These are phyloP conservation scores for Halocynthia aurantium DNA, from an alignment of 23 tunicate genomes.

Conservation along the genomic window DNA sequence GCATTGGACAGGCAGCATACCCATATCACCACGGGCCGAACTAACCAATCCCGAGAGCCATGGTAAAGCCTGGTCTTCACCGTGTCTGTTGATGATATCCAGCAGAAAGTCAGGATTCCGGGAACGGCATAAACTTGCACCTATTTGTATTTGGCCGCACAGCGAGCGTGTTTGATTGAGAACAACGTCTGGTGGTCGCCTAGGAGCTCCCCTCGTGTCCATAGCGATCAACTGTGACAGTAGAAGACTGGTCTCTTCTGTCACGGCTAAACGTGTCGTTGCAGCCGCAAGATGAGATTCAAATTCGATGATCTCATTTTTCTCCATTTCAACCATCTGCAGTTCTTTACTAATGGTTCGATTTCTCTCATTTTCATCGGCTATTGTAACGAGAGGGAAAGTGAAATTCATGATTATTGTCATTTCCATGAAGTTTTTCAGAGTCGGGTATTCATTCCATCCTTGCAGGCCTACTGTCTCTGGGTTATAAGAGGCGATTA, in stretches of 20 bases:
- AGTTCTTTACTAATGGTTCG: constrained; percentile 69
- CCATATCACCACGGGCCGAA: constrained; percentile 59
- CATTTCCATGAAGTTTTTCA: constrained; percentile 91
- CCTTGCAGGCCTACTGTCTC: constrained; percentile 68
- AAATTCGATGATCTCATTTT: constrained; percentile 73
- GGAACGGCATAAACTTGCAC: constrained; percentile 61
- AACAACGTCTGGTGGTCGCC: constrained; percentile 78
- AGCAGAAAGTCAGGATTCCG: constrained; percentile 80
- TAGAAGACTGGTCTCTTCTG: constrained; percentile 60
- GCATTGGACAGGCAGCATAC: constrained; percentile 72
- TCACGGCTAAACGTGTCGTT: constrained; percentile 58
- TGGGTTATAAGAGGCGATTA: constrained; percentile 48
- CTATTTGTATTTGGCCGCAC: constrained; percentile 49
- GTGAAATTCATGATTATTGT: constrained; percentile 54
- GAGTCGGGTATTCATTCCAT: constrained; percentile 70
- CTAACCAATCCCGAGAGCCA: constrained; percentile 85
- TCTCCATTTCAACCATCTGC: constrained; percentile 75
- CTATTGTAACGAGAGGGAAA: constrained; percentile 73
- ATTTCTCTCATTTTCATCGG: constrained; percentile 45
- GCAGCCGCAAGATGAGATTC: constrained; percentile 92
- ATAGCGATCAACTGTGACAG: constrained; percentile 80
- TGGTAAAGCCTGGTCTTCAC: constrained; percentile 75
- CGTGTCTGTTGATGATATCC: constrained; percentile 83
- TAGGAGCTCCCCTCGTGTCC: constrained; percentile 76
- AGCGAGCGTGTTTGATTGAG: constrained; percentile 39